phyloP scores from a whole-genome alignment of 30 jellyfish, hydroid and myxozoan genomes.

The Mastigias papua region DNA sequence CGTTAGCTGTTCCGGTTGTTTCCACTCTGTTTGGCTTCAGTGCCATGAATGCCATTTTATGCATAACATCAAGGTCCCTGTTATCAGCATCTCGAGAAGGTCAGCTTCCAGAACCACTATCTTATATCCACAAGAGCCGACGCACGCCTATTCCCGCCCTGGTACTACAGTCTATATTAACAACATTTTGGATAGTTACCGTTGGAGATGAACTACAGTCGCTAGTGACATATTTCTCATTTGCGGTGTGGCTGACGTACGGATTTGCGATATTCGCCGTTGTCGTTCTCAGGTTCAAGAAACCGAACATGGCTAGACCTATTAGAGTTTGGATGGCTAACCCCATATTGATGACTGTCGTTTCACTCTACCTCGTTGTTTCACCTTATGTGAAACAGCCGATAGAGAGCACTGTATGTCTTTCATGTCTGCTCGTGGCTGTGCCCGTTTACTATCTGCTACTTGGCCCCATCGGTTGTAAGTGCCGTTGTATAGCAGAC shows the following conservation, averaged over 20 bases:
- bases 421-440: slow-evolving; percentile 6
- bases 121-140: slow-evolving; percentile 23
- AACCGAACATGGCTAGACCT: slow-evolving; percentile 55
- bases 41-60: slow-evolving; percentile 20
- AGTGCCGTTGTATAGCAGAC: not conserved
- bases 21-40: slow-evolving; percentile 40
- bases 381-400: slow-evolving; percentile 44
- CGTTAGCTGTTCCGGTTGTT: slow-evolving; percentile 17
- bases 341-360: slow-evolving; percentile 36
- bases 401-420: slow-evolving; percentile 4
- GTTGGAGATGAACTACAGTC: slow-evolving; percentile 13
- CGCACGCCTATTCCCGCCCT: slow-evolving; percentile 53
- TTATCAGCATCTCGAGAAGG: slow-evolving; percentile 67
- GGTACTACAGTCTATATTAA: not conserved
- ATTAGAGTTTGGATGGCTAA: slow-evolving; percentile 65
- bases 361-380: slow-evolving; percentile 14
- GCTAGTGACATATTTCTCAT: slow-evolving; percentile 20
- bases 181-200: slow-evolving; percentile 18
- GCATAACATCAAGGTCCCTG: slow-evolving; percentile 18
- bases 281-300: slow-evolving; percentile 22
- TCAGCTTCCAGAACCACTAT: slow-evolving; percentile 54
- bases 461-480: not conserved
- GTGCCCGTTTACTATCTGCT: slow-evolving; percentile 32
- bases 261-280: slow-evolving; percentile 48
- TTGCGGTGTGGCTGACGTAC: slow-evolving; percentile 53